phyloP scores from a whole-genome alignment of 2,797 vertebrate species.

The Malurus splendens region DNA sequence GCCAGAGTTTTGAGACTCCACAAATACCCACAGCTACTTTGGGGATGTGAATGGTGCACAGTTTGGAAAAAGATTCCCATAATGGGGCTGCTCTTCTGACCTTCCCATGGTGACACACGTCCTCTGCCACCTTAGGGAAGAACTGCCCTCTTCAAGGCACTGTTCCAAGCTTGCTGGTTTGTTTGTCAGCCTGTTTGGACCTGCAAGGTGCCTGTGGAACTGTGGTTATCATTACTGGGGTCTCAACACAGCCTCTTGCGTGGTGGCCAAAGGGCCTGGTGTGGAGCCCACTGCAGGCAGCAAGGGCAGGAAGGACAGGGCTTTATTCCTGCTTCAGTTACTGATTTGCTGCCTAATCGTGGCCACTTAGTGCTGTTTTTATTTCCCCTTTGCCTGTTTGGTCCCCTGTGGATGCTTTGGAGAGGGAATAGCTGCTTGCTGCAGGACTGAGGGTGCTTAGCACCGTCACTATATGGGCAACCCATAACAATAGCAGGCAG shows the following conservation, averaged over 20 bases:
- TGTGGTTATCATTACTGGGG: not conserved
- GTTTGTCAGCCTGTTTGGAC: not conserved
- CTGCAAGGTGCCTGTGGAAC: not conserved
- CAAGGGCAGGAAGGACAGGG: not conserved
- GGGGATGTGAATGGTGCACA: rapidly evolving
- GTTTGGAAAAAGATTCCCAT: not conserved
- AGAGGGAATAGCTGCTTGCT: constrained; percentile 1
- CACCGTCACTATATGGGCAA: rapidly evolving
- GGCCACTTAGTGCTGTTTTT: not conserved
- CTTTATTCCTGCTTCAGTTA: not conserved
- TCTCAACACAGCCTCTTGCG: not conserved
- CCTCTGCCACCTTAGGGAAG: not conserved
- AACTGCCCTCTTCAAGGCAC: not conserved
- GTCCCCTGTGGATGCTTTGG: not conserved
- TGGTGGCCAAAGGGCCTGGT: rapidly evolving
- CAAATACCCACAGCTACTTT: not conserved
- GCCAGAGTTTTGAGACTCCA: not conserved
- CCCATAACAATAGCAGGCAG: not conserved
- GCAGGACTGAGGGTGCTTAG: not conserved
- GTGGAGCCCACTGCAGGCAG: not conserved
- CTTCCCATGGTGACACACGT: not conserved
- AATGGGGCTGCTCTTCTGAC: not conserved
- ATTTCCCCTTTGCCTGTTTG: not conserved
- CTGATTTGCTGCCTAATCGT: not conserved
- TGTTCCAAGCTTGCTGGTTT: not conserved